phyloP scores from a whole-genome alignment of 2,797 vertebrate genomes.

The Gymnodraco acuticeps region DNA sequence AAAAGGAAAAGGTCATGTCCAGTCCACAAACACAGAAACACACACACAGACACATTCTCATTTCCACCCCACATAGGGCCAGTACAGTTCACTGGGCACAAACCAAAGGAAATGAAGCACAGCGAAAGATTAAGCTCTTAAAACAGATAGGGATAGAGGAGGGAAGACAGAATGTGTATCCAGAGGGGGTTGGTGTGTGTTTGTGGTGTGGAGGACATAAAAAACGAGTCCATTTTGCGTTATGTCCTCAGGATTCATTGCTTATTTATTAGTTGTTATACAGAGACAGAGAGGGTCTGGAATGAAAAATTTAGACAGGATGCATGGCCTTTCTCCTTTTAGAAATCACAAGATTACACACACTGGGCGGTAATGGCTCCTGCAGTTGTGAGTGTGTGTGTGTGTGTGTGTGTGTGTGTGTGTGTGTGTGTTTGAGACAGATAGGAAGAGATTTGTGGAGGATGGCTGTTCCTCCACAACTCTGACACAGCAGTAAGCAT shows the following conservation, averaged over 20 bases:
- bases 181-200: conserved; percentile 25
- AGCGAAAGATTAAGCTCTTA: conserved; percentile 32
- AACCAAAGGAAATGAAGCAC: conserved; percentile 36
- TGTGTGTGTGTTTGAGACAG: not conserved
- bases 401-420: conserved; percentile 32
- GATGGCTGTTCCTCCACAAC: conserved; percentile 28
- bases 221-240: conserved; percentile 69
- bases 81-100: conserved; percentile 46
- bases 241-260: conserved; percentile 74
- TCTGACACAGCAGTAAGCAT: conserved; percentile 47
- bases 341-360: conserved; percentile 69
- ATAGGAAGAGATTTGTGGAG: conserved; percentile 46
- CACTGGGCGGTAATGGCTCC: conserved; percentile 63
- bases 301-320: conserved; percentile 80
- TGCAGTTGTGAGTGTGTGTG: conserved; percentile 31
- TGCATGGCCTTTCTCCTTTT: conserved; percentile 66
- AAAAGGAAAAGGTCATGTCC: conserved; percentile 58
- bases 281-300: conserved; percentile 67
- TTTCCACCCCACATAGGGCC: conserved; percentile 14
- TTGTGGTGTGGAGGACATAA: conserved; percentile 58
- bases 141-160: conserved; percentile 25
- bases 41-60: conserved; percentile 26
- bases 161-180: conserved; percentile 44
- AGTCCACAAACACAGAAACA: conserved; percentile 31
- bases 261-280: conserved; percentile 82